These are phyloP conservation scores for Drosophila gaucha DNA, from an alignment of 2,888 invertebrate species.

Conservation along the genomic window DNA sequence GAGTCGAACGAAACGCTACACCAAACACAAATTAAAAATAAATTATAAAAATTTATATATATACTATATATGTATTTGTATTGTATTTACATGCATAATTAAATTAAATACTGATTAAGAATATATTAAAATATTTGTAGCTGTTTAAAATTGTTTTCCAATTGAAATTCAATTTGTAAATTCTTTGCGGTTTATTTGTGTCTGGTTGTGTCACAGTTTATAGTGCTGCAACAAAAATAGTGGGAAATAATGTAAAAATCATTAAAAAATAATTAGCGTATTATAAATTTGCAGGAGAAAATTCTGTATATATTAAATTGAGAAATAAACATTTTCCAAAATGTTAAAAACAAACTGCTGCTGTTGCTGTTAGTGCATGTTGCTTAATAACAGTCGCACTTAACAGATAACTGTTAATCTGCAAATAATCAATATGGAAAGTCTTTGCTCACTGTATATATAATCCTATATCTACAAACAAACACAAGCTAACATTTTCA, in stretches of 20 bases:
- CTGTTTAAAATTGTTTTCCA: slow-evolving; percentile 11
- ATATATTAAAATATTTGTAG: slow-evolving; percentile 1
- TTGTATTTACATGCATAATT: background rate
- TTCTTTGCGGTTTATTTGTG: slow-evolving; percentile 16
- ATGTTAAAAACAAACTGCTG: background rate
- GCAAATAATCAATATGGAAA: background rate
- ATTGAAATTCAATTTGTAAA: slow-evolving; percentile 15
- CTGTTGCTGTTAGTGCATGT: too few species aligned
- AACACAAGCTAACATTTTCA: background rate
- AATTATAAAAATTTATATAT: background rate
- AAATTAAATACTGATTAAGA: slow-evolving; percentile 6
- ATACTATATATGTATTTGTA: background rate
- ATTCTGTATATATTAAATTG: background rate
- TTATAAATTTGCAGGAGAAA: too few species aligned
- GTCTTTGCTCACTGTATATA: too few species aligned
- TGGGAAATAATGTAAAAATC: background rate
- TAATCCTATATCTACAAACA: too few species aligned
- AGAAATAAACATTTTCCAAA: too few species aligned
- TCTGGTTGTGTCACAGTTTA: background rate
- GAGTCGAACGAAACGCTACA: background rate
- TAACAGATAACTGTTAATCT: background rate
- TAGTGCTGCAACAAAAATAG: background rate
- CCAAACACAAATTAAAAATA: slow-evolving; percentile 5
- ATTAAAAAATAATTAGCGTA: background rate
- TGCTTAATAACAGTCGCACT: too few species aligned